phyloP scores from a whole-genome alignment of 2,888 invertebrate species.

The Caenorhabditis becei region DNA sequence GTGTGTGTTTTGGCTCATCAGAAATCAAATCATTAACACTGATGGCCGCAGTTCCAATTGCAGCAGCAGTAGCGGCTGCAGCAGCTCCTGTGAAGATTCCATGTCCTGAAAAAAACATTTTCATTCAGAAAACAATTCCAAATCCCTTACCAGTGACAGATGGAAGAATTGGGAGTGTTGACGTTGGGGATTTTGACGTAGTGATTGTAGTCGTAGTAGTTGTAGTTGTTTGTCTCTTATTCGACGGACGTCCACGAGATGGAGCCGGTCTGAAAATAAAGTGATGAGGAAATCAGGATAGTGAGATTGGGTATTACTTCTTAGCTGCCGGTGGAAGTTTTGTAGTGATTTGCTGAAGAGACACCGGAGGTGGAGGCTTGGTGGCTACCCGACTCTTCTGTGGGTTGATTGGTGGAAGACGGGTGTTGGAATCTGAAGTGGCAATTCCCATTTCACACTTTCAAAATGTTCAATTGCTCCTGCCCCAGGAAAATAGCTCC shows the following conservation, averaged over 20 bases:
- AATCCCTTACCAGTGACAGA: slow-evolving; percentile 27
- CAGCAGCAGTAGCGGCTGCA: slow-evolving; percentile 55
- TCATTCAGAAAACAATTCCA: neutral
- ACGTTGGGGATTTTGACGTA: slow-evolving; percentile 30
- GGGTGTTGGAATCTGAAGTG: slow-evolving; percentile 67
- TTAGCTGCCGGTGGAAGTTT: slow-evolving; percentile 57
- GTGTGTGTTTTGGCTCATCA: neutral
- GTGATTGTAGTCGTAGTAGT: slow-evolving; percentile 57
- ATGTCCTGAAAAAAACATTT: slow-evolving; percentile 26
- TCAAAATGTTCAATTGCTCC: no score
- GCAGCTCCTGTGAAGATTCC: slow-evolving; percentile 57
- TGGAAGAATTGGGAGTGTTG: slow-evolving; percentile 36
- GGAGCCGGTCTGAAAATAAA: slow-evolving; percentile 55
- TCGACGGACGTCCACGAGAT: slow-evolving; percentile 59
- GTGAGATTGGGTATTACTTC: slow-evolving; percentile 8
- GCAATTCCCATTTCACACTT: no score
- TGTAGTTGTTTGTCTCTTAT: slow-evolving; percentile 62
- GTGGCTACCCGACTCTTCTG: slow-evolving; percentile 30
- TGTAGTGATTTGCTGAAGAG: slow-evolving; percentile 46
- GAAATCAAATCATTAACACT: slow-evolving; percentile 16
- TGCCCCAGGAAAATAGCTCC: no score
- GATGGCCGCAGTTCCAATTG: slow-evolving; percentile 45
- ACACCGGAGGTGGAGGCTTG: slow-evolving; percentile 43
- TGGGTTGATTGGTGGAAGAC: slow-evolving; percentile 67
- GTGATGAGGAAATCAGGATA: neutral